phyloP scores from a whole-genome alignment of 2,888 invertebrate species.

The Ephialtes manifestator region DNA sequence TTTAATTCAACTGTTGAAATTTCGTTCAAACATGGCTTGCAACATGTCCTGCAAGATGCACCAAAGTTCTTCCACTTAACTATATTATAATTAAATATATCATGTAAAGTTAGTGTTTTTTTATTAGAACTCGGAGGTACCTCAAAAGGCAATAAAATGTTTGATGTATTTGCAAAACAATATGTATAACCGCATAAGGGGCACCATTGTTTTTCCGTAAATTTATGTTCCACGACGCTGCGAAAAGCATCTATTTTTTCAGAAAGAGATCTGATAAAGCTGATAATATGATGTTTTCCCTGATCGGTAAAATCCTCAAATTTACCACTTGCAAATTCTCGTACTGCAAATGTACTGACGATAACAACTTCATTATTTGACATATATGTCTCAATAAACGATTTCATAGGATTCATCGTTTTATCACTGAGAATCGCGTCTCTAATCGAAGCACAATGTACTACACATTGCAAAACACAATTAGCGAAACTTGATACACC shows the following conservation, averaged over 20 bases:
- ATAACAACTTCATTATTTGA: slow-evolving; percentile 43
- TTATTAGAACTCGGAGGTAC: slow-evolving; percentile 59
- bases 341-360: slow-evolving; percentile 63
- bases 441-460: background rate
- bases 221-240: no score
- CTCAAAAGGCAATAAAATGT: background rate
- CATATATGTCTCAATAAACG: no score
- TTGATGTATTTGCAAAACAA: background rate
- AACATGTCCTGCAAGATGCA: background rate
- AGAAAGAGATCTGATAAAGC: background rate
- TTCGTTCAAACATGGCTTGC: background rate
- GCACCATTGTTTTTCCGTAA: background rate
- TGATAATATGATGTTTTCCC: background rate
- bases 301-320: slow-evolving; percentile 59
- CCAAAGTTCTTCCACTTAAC: background rate
- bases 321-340: slow-evolving; percentile 66
- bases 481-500: background rate
- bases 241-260: background rate
- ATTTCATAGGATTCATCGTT: no score
- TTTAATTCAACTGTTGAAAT: background rate
- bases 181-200: background rate
- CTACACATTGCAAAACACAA: no score
- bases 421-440: background rate
- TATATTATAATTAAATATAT: slow-evolving; percentile 8
- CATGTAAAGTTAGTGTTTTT: no score